Conservation (phyloP, 2,888 invertebrate species). For the Cotesia congregata region DNA sequence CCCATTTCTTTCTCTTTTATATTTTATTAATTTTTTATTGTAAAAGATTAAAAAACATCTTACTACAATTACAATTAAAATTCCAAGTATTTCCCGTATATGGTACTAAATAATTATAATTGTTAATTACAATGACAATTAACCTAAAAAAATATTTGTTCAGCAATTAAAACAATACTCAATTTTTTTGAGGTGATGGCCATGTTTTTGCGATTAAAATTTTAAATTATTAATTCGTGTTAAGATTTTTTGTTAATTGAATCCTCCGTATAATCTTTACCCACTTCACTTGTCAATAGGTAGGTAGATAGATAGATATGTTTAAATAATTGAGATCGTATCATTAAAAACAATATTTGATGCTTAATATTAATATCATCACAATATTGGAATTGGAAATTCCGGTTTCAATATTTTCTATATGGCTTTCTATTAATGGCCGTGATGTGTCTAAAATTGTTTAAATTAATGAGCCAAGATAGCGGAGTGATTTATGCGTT, state of each 20-base stretch:
- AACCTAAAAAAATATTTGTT: neutral
- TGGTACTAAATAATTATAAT: neutral
- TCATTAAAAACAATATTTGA: too few relatives aligned
- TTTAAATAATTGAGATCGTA: neutral
- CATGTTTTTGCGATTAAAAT: neutral
- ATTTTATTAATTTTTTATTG: conserved; percentile 14
- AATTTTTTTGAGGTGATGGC: neutral
- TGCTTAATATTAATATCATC: neutral
- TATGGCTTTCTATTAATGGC: neutral
- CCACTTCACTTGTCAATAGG: neutral
- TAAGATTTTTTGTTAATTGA: neutral
- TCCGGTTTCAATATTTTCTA: neutral
- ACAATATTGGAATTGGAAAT: neutral
- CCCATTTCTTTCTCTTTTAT: conserved; percentile 10
- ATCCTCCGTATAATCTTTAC: neutral
- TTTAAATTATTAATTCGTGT: neutral
- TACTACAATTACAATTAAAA: neutral
- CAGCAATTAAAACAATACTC: neutral
- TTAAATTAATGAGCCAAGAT: neutral
- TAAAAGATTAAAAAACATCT: neutral
- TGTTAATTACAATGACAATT: neutral
- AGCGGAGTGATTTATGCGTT: neutral
- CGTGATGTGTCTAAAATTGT: neutral
- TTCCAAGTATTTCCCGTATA: neutral
- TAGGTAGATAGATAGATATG: neutral